Conservation (phyloP, 2,888 invertebrate genomes). For the Gymnocheta viridis region DNA sequence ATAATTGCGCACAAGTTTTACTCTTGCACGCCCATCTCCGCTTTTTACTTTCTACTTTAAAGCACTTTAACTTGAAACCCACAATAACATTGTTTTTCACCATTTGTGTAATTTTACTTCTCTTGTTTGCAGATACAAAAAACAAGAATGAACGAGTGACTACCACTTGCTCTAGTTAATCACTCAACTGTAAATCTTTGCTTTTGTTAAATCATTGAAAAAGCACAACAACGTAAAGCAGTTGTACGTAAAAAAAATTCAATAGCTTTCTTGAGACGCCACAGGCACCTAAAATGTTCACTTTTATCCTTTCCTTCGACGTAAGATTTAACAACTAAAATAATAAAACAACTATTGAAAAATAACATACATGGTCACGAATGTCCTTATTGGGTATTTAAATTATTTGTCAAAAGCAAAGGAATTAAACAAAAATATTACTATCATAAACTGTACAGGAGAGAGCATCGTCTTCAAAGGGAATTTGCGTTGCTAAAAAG, state of each 20-base stretch:
- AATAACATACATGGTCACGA: conserved; percentile 41
- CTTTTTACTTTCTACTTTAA: conserved; percentile 46
- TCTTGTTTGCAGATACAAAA: not conserved
- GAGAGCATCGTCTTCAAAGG: not conserved
- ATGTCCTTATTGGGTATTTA: conserved; percentile 34
- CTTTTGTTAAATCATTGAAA: conserved; percentile 71
- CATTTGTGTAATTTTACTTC: conserved; percentile 42
- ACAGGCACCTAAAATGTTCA: conserved; percentile 28
- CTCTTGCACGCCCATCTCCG: not conserved
- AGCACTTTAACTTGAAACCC: conserved; percentile 63
- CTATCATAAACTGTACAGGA: not conserved
- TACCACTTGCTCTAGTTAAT: conserved; percentile 76
- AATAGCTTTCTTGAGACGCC: conserved; percentile 50
- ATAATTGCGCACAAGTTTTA: not conserved
- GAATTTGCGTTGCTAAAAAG: not conserved
- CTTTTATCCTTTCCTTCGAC: not conserved
- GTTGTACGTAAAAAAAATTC: conserved; percentile 13
- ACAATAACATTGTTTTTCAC: conserved; percentile 57
- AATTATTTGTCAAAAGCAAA: not conserved
- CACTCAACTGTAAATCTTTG: conserved; percentile 79
- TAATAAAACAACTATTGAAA: conserved; percentile 14
- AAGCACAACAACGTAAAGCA: conserved; percentile 15
- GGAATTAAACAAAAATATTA: not conserved
- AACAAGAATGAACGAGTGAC: conserved; percentile 49
- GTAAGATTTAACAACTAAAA: not conserved